A percentile compares a stretch with the other conserved stretches of the same genome.
Conservation (phyloP, 1,140 invertebrate species). For the Bombyx mandarina region DNA sequence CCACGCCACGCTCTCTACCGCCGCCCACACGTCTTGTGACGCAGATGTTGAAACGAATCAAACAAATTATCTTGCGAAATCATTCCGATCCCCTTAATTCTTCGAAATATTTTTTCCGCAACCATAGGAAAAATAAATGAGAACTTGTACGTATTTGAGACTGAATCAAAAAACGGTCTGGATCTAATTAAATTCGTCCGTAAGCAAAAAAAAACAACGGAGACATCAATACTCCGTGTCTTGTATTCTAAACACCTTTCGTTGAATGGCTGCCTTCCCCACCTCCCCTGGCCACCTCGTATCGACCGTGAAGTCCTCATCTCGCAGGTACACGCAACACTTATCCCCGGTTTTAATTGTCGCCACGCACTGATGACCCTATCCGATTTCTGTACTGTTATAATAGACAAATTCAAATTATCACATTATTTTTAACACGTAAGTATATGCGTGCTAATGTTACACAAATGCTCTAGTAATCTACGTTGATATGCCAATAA, state of each 20-base stretch:
- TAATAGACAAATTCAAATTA: no score
- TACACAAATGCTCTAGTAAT: no score
- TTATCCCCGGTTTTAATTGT: constrained; percentile 67
- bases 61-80: neutral
- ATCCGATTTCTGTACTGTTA: constrained; percentile 14
- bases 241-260: constrained; percentile 58
- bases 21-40: constrained; percentile 47
- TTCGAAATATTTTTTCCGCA: no score
- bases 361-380: constrained; percentile 58
- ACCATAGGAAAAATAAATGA: neutral
- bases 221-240: constrained; percentile 48
- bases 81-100: no score
- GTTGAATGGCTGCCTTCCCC: constrained; percentile 31
- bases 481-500: no score
- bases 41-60: constrained; percentile 33
- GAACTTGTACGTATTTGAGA: neutral
- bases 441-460: no score
- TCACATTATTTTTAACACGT: no score
- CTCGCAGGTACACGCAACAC: constrained; percentile 66
- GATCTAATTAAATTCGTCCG: constrained; percentile 19
- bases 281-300: constrained; percentile 29
- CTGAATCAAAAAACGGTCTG: neutral
- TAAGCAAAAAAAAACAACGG: constrained; percentile 35
- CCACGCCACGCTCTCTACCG: constrained; percentile 46
- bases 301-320: constrained; percentile 62